Conservation (phyloP, 2,888 invertebrate genomes). For the Hirtodrosophila histrioides region DNA sequence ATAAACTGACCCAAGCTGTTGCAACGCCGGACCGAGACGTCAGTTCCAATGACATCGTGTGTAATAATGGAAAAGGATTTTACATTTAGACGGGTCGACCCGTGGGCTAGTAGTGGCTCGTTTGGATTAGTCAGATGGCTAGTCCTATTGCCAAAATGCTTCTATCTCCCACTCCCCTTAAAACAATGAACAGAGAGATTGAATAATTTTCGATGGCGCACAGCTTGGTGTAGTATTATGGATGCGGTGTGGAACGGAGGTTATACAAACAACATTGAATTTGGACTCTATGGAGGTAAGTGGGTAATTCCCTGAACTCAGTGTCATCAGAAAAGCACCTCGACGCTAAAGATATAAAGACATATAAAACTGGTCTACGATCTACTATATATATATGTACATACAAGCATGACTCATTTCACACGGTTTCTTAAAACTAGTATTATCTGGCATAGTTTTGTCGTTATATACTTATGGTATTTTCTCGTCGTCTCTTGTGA, state of each 20-base stretch:
- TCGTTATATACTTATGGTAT: constrained; percentile 1
- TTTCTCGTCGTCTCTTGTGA: constrained; percentile 28
- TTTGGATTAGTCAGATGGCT: no score
- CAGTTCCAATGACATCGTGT: no score
- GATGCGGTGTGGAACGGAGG: constrained; percentile 37
- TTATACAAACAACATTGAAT: constrained; percentile 45
- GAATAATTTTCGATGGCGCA: constrained; percentile 52
- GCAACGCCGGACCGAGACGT: no score
- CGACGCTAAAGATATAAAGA: constrained; percentile 16
- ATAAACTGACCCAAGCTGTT: no score
- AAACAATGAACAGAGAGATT: constrained; percentile 79
- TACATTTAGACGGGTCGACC: no score
- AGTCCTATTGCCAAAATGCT: constrained; percentile 6
- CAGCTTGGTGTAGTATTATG: neutral
- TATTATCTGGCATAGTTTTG: constrained; percentile 37
- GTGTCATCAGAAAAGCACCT: constrained; percentile 28
- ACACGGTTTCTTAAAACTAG: constrained; percentile 44
- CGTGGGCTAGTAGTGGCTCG: no score
- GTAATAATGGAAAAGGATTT: no score
- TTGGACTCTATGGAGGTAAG: constrained; percentile 44
- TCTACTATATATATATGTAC: constrained; percentile 13
- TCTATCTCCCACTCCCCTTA: constrained; percentile 56
- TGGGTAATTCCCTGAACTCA: constrained; percentile 50
- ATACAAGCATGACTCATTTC: constrained; percentile 43
- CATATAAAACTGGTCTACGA: constrained; percentile 28